Percentiles rank a stretch among this genome's conserved stretches.
Evolutionary conservation across 1,140 invertebrate genomes (phyloP).

Genomic region (Centruroides sculpturatus): DNA sequence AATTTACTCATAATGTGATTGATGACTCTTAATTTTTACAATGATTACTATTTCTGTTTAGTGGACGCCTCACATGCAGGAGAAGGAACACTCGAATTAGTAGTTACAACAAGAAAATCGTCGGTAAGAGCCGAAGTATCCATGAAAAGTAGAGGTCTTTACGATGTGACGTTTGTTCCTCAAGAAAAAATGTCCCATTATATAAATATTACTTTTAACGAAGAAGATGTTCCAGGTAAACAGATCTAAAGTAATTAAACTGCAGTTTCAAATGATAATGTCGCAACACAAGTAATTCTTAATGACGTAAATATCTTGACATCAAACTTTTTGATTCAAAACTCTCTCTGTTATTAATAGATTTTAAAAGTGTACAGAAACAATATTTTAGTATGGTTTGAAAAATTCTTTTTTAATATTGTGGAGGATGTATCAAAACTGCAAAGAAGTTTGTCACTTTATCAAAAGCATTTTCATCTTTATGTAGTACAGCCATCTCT

Average conservation of each 20-base stretch:
- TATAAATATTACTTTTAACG: slow-evolving; percentile 94
- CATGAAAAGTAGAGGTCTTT: slow-evolving; percentile 74
- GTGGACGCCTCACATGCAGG: slow-evolving; percentile 92
- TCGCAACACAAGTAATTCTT: no score
- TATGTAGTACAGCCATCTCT: no score
- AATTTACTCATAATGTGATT: not conserved
- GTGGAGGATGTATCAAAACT: no score
- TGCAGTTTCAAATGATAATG: no score
- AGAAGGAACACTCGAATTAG: slow-evolving; percentile 85
- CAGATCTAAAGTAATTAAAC: not conserved
- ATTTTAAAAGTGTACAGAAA: no score
- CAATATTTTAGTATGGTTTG: no score
- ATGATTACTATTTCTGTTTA: slow-evolving; percentile 21
- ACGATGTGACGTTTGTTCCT: slow-evolving; percentile 93
- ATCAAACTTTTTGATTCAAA: no score
- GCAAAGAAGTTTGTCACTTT: no score
- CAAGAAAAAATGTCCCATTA: slow-evolving; percentile 76
- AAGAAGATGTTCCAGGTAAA: slow-evolving; percentile 65
- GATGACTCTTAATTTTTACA: not conserved
- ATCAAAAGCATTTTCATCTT: no score
- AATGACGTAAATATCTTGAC: no score
- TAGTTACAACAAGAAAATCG: slow-evolving; percentile 77
- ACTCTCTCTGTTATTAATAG: no score
- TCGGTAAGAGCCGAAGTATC: slow-evolving; percentile 47
- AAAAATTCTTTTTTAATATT: no score